phyloP scores from a whole-genome alignment of 2,797 vertebrate species.

The Clamator glandarius region DNA sequence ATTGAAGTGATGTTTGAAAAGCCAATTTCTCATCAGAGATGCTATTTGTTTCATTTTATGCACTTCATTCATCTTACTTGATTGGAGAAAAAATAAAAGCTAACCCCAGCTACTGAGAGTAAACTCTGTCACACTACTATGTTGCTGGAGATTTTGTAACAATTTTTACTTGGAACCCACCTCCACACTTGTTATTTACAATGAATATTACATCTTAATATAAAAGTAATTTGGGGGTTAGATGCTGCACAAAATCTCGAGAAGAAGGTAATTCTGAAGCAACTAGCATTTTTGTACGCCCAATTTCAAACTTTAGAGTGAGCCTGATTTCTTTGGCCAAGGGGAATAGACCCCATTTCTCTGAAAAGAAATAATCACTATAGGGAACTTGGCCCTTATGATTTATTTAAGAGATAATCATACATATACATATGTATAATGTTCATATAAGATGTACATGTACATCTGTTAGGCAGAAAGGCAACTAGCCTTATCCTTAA shows the following conservation, averaged over 20 bases:
- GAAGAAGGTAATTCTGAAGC: background rate
- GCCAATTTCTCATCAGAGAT: background rate
- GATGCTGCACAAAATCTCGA: background rate
- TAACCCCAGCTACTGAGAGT: background rate
- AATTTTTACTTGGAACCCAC: background rate
- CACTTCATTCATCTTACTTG: constrained; percentile 49
- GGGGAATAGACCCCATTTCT: background rate
- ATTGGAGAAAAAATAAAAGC: constrained; percentile 33
- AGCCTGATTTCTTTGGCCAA: background rate
- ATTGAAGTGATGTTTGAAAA: constrained; percentile 52
- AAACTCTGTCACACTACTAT: background rate
- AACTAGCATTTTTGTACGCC: background rate
- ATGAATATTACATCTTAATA: background rate
- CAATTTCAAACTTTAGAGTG: background rate
- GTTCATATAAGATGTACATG: background rate
- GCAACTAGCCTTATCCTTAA: background rate
- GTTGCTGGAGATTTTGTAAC: background rate
- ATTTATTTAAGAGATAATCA: background rate
- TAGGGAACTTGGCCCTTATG: background rate
- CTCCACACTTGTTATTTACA: background rate
- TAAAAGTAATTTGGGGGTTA: background rate
- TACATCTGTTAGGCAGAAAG: background rate
- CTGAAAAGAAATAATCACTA: background rate
- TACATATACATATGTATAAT: background rate
- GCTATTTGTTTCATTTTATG: constrained; percentile 59